Conservation (phyloP, 2,888 invertebrate genomes). For the Nymphalis polychloros region DNA sequence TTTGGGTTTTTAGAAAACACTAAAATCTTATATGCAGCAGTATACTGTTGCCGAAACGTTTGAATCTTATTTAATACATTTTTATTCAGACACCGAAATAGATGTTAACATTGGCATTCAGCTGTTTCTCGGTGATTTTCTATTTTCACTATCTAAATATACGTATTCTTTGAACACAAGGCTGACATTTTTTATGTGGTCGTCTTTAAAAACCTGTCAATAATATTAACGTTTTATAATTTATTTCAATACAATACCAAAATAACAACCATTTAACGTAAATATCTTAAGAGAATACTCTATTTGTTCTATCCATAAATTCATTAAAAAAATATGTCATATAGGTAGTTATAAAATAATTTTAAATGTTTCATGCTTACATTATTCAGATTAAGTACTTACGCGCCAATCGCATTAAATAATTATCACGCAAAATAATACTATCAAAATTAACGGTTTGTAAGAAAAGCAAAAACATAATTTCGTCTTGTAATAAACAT, state of each 20-base stretch:
- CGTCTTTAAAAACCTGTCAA: constrained; percentile 9
- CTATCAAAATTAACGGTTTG: too few species aligned
- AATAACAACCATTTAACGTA: neutral
- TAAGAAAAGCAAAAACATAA: too few species aligned
- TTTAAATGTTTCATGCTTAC: too few species aligned
- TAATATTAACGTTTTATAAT: neutral
- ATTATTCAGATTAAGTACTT: too few species aligned
- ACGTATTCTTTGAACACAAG: constrained; percentile 58
- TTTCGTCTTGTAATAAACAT: too few species aligned
- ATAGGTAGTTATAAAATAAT: too few species aligned
- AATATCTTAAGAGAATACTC: neutral
- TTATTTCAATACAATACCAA: neutral
- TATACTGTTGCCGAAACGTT: constrained; percentile 38
- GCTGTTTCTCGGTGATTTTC: constrained; percentile 68
- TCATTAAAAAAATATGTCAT: too few species aligned
- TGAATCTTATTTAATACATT: constrained; percentile 47
- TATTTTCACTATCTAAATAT: constrained; percentile 71
- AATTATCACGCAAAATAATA: too few species aligned
- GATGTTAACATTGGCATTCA: constrained; percentile 76
- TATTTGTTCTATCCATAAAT: too few species aligned
- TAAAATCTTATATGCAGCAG: constrained; percentile 31
- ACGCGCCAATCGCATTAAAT: too few species aligned
- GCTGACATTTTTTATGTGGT: constrained; percentile 57
- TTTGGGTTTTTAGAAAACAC: too few species aligned
- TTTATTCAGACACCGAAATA: constrained; percentile 63